phyloP scores from a whole-genome alignment of 2,888 invertebrate genomes.

The Nymphalis c-album region DNA sequence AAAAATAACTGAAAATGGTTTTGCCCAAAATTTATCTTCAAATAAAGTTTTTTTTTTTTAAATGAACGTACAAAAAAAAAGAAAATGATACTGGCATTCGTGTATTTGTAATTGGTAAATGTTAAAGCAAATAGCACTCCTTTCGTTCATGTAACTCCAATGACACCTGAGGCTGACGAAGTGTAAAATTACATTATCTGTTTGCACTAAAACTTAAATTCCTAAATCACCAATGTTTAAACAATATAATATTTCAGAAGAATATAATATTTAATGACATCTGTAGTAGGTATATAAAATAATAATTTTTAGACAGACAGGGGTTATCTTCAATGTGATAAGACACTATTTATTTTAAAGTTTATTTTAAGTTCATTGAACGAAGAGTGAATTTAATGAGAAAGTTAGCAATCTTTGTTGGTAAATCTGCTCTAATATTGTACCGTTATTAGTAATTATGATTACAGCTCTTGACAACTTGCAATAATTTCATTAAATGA shows the following conservation, averaged over 20 bases:
- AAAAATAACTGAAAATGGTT: no score
- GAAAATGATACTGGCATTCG: no score
- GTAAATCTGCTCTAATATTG: neutral
- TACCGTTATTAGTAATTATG: slow-evolving; percentile 4
- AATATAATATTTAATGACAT: neutral
- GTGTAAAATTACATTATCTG: slow-evolving; percentile 16
- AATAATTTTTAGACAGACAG: no score
- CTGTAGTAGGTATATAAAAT: neutral
- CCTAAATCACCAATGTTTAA: neutral
- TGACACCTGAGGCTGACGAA: neutral
- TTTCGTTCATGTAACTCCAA: neutral
- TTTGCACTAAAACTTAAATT: slow-evolving; percentile 4
- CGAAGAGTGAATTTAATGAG: neutral
- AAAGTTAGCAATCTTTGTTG: neutral
- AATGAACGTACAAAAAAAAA: no score
- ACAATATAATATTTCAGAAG: slow-evolving; percentile 18
- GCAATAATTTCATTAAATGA: slow-evolving; percentile 1
- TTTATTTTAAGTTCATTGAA: neutral
- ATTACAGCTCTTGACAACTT: slow-evolving; percentile 5
- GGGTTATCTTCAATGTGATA: no score
- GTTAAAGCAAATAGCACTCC: neutral
- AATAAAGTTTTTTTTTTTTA: no score
- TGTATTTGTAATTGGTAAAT: neutral
- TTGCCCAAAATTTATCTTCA: no score
- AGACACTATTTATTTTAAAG: no score